A percentile compares a stretch with the other conserved stretches of the same genome.
Conservation (phyloP, 2,888 invertebrate species). For the Pharmacophagus antenor region DNA sequence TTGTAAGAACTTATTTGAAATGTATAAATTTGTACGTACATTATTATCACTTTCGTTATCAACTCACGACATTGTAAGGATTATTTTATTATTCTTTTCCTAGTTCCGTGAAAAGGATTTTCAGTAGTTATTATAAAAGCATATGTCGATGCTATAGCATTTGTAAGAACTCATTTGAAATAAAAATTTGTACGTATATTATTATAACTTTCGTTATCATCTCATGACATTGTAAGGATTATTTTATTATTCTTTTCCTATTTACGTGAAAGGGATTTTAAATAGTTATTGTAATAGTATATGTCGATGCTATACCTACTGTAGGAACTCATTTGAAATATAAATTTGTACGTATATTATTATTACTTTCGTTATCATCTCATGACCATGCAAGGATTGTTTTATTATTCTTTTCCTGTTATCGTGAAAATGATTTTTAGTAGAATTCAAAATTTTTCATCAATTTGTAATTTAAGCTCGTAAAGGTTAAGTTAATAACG, state of each 20-base stretch:
- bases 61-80: neutral
- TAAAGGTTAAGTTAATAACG: too few species aligned
- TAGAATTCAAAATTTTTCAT: too few species aligned
- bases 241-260: neutral
- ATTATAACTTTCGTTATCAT: neutral
- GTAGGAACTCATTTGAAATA: conserved; percentile 3
- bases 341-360: neutral
- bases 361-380: neutral
- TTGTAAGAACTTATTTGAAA: conserved; percentile 3
- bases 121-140: neutral
- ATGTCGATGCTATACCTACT: conserved; percentile 1
- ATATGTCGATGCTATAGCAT: conserved; percentile 5
- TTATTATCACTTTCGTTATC: neutral
- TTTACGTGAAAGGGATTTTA: neutral
- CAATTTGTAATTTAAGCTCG: too few species aligned
- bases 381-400: neutral
- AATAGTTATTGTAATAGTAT: neutral
- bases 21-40: neutral
- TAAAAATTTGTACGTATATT: neutral
- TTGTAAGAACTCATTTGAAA: conserved; percentile 2
- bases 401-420: neutral
- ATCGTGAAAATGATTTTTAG: neutral
- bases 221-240: neutral
- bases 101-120: neutral
- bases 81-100: neutral